Conservation (phyloP, 2,113 vertebrate genomes). For the Bombycilla garrulus region DNA sequence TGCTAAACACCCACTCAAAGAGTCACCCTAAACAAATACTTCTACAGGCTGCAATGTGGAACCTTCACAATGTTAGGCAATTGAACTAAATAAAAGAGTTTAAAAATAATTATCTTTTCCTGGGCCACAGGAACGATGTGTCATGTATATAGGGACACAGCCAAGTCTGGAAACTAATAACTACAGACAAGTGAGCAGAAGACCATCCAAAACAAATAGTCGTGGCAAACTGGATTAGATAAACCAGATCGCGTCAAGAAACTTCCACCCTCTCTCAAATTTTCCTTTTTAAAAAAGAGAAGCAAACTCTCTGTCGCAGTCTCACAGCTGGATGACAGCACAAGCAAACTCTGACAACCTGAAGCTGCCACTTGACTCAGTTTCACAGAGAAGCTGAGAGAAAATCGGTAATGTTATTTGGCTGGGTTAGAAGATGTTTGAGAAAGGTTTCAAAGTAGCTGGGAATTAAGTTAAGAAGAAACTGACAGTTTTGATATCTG, state of each 20-base stretch:
- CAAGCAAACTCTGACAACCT: background rate
- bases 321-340: background rate
- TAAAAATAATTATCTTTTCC: background rate
- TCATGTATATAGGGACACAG: background rate
- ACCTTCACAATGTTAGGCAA: background rate
- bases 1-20: background rate
- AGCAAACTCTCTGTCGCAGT: background rate
- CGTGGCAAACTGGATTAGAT: background rate
- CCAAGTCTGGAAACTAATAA: background rate
- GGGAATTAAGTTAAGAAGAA: background rate
- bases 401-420: background rate
- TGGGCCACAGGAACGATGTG: background rate
- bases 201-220: background rate
- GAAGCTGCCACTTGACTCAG: background rate
- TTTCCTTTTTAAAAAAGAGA: background rate
- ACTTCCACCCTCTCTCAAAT: background rate
- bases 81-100: background rate
- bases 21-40: background rate
- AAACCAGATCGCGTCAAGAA: background rate
- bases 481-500: background rate
- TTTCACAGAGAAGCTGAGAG: background rate
- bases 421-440: background rate
- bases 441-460: background rate
- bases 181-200: background rate
- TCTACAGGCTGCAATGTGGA: background rate